These are phyloP conservation scores for Setophaga petechia DNA, from an alignment of 2,113 vertebrate genomes.

Conservation along the genomic window DNA sequence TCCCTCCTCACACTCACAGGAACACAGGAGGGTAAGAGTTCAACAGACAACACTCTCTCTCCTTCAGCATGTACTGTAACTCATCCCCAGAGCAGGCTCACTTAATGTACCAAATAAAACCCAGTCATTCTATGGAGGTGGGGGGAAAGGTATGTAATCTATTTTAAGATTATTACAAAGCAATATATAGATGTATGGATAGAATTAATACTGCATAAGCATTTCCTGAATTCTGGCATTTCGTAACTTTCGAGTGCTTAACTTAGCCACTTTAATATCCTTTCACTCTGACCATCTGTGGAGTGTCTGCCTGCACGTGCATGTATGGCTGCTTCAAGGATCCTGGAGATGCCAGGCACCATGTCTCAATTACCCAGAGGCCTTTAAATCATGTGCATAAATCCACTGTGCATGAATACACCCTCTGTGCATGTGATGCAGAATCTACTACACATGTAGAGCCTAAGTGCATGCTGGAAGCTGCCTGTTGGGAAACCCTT, in stretches of 20 bases:
- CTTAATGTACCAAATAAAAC: conserved; percentile 7
- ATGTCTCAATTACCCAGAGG: neutral
- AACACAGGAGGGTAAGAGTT: conserved; percentile 51
- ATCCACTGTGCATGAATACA: accelerated
- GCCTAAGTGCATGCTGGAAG: neutral
- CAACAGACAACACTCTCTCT: conserved; percentile 40
- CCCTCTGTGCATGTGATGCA: neutral
- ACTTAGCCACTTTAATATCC: conserved; percentile 44
- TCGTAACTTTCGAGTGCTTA: conserved; percentile 4
- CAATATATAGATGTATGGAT: conserved; percentile 5
- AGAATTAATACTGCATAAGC: neutral
- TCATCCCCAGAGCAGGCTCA: neutral
- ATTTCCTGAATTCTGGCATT: conserved; percentile 34
- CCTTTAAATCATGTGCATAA: neutral
- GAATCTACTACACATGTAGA: neutral
- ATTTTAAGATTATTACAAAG: conserved; percentile 30
- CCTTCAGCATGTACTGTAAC: conserved; percentile 11
- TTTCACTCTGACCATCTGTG: conserved; percentile 26
- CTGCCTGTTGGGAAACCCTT: neutral
- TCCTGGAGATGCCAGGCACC: neutral
- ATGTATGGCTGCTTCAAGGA: neutral
- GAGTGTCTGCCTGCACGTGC: neutral
- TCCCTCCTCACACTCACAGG: conserved; percentile 11
- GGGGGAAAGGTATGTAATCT: neutral
- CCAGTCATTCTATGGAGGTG: neutral